Evolutionary conservation across 1,140 invertebrate genomes (phyloP).

Genomic region (Cotesia glomerata): DNA sequence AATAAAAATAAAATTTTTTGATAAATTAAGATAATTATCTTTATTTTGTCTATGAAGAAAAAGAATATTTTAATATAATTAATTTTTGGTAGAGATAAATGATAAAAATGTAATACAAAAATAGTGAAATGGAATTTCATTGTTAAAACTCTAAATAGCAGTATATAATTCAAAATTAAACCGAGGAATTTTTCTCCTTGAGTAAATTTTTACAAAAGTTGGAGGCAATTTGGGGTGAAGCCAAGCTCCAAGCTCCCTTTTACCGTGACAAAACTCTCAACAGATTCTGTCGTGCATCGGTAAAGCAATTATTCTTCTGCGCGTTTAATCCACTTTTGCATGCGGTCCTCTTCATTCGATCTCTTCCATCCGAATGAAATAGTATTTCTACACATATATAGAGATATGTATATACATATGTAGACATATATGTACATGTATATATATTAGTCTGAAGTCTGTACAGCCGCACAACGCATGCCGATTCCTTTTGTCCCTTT

Average conservation of each 20-base stretch:
- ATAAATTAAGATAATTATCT: too few relatives aligned
- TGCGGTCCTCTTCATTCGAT: slow-evolving; percentile 7
- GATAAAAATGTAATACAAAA: too few relatives aligned
- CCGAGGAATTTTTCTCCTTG: neutral
- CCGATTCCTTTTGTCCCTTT: neutral
- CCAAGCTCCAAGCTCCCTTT: slow-evolving; percentile 5
- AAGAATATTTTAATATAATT: too few relatives aligned
- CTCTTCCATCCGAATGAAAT: slow-evolving; percentile 4
- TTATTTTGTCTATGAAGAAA: too few relatives aligned
- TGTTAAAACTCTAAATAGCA: neutral
- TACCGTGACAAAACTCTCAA: neutral
- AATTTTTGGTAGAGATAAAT: too few relatives aligned
- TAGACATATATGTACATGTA: neutral
- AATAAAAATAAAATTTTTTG: too few relatives aligned
- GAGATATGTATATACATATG: neutral
- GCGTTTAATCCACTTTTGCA: slow-evolving; percentile 23
- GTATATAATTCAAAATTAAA: neutral
- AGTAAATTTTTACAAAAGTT: slow-evolving; percentile 5
- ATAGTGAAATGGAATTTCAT: too few relatives aligned
- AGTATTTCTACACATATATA: neutral
- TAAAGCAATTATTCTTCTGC: slow-evolving; percentile 22
- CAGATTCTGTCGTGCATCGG: slow-evolving; percentile 12
- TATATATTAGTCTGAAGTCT: neutral
- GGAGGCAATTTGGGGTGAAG: neutral
- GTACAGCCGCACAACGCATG: neutral